These are phyloP conservation scores for Rissa tridactyla DNA, from an alignment of 2,113 vertebrate species.

Conservation along the genomic window DNA sequence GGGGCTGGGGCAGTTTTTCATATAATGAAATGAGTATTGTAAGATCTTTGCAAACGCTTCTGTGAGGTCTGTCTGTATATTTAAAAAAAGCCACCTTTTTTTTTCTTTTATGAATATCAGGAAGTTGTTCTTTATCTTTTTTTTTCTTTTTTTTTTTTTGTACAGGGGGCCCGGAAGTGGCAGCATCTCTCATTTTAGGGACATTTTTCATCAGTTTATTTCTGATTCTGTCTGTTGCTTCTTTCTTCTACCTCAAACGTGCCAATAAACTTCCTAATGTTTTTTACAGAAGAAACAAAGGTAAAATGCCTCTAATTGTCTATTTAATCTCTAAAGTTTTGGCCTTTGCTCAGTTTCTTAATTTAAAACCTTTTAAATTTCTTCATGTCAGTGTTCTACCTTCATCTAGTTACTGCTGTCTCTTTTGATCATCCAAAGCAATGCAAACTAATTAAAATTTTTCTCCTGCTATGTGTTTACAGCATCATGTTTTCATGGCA, in stretches of 20 bases:
- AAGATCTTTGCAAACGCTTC: not conserved
- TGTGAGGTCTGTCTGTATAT: not conserved
- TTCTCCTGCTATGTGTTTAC: not conserved
- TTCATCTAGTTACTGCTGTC: not conserved
- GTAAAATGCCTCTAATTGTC: conserved; percentile 55
- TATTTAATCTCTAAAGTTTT: not conserved
- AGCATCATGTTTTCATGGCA: not conserved
- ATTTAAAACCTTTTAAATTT: not conserved
- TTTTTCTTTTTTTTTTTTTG: not conserved
- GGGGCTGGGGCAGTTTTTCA: not conserved
- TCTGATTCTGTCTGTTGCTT: conserved; percentile 91
- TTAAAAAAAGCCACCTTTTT: not conserved
- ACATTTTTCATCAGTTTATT: conserved; percentile 88
- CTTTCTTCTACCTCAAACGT: conserved; percentile 97
- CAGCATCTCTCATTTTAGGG: conserved; percentile 89
- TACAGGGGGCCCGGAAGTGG: conserved; percentile 86
- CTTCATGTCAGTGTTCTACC: not conserved
- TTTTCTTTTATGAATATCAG: not conserved
- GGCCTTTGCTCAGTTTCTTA: not conserved
- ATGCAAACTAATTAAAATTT: not conserved
- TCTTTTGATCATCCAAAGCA: not conserved
- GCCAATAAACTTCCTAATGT: conserved; percentile 84
- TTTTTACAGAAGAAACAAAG: conserved; percentile 89
- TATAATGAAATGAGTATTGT: not conserved
- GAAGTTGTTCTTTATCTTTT: not conserved